Evolutionary conservation across 2,113 vertebrate genomes (phyloP).

Genomic region (Euleptes europaea): DNA sequence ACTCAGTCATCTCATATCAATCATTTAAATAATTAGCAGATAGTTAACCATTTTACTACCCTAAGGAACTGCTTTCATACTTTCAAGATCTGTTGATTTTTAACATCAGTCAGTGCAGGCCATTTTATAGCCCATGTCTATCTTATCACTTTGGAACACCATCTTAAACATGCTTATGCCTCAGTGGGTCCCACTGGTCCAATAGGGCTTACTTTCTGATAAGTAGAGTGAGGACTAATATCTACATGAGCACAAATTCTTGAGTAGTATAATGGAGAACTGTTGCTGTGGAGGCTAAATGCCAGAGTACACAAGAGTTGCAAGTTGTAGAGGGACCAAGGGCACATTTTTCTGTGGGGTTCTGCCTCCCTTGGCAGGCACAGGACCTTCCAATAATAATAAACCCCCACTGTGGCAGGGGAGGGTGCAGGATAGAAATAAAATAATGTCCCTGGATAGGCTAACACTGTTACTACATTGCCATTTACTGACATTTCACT

Average conservation of each 20-base stretch:
- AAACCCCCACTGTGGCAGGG: background rate
- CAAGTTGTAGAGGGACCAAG: background rate
- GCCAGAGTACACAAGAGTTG: background rate
- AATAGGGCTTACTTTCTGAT: background rate
- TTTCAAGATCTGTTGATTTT: background rate
- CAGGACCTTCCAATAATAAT: background rate
- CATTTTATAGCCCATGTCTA: background rate
- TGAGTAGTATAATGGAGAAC: background rate
- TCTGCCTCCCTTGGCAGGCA: background rate
- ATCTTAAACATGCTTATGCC: background rate
- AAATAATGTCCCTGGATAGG: background rate
- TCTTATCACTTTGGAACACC: background rate
- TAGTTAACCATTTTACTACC: background rate
- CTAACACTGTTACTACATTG: background rate
- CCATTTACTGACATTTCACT: background rate
- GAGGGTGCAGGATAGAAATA: no score
- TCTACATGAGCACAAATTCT: background rate
- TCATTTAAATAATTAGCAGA: constrained; percentile 7
- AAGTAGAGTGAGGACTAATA: background rate
- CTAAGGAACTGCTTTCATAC: background rate
- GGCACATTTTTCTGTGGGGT: background rate
- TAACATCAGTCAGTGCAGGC: background rate
- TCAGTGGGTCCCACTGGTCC: background rate
- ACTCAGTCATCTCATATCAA: background rate
- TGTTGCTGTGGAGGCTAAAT: background rate